Evolutionary conservation across 2,888 invertebrate species (phyloP).

Genomic region (Hypolimnas misippus): DNA sequence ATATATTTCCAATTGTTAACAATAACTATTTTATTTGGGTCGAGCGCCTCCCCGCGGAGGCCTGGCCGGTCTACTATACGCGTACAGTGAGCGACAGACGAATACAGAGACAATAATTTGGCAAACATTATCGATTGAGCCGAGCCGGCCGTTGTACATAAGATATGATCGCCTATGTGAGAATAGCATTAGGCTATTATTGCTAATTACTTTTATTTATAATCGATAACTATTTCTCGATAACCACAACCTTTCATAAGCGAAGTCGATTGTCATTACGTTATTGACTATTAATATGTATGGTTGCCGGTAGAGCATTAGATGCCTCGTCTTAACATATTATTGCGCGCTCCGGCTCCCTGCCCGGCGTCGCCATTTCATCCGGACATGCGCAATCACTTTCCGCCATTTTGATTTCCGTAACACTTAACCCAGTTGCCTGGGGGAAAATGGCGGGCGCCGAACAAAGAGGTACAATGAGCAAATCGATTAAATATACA

Average conservation of each 20-base stretch:
- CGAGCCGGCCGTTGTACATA: conserved; percentile 53
- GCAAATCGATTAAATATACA: conserved; percentile 67
- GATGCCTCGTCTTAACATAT: conserved; percentile 68
- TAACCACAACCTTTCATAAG: conserved; percentile 84
- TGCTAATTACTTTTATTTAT: conserved; percentile 77
- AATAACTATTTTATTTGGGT: conserved; percentile 81
- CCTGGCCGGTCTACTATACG: conserved; percentile 41
- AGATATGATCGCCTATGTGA: conserved; percentile 79
- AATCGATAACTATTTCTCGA: conserved; percentile 82
- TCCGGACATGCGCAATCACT: conserved; percentile 68
- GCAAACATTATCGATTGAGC: conserved; percentile 56
- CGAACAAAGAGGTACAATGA: conserved; percentile 67
- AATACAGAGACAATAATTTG: conserved; percentile 51
- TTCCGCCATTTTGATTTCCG: conserved; percentile 77
- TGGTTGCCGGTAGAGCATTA: conserved; percentile 67
- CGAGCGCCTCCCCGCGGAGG: conserved; percentile 57
- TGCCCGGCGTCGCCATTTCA: conserved; percentile 64
- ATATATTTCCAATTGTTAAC: conserved; percentile 81
- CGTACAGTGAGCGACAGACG: conserved; percentile 52
- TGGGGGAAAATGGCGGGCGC: conserved; percentile 54
- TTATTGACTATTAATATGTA: conserved; percentile 81
- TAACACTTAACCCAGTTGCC: conserved; percentile 76
- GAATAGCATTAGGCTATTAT: conserved; percentile 80
- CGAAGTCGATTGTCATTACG: conserved; percentile 78
- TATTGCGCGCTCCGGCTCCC: conserved; percentile 66